Base-by-base conservation (phyloP, 2,113 vertebrate genomes). In the Galbula dea region DNA sequence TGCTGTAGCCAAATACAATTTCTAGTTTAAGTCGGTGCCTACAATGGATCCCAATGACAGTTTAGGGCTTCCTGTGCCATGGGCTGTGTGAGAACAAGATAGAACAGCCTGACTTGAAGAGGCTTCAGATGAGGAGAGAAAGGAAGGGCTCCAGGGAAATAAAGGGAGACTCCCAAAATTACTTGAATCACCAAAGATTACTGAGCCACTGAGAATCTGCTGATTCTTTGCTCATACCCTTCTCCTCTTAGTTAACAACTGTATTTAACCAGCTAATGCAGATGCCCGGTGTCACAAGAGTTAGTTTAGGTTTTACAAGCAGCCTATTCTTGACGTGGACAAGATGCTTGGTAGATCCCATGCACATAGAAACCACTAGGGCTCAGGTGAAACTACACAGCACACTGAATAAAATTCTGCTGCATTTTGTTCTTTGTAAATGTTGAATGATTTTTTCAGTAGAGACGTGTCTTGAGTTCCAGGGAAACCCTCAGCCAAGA, bases 311-410 rank as follows among this genome's bases (percentile, higher is more conserved):
- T 79, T 89, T 92, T 76, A 81, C 61, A 84, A 75, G 74, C 41
- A 88, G 62, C 34, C 49, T 81, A 32, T 20, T 84, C 91, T 84
- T 78, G 37, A 49, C 34, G 73, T 57, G 58, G 59, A 62, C 58
- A 69, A 78, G 86, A 26, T 46, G 37, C 23, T 83, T 62, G 18
- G 34, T 94, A 49, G 63, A 59, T 72, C 59, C 63, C 2, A 3
- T 15, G 34, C 58, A 82, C 54, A 34, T 58, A 86, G 91, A 94
- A 94, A 93, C 81, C 41, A 79, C 45, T 41, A 62, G 49, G 22
- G 22, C 89, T 96, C 91, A 91, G 82, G 87, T 94, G 87, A 93
- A 96, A 94, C 91, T 93, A 23, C 71, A 62, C 62, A 49, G 61
- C 75, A 86, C 24, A 45, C 12, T 62, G 78, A 80, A 45, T 86